phyloP scores from a whole-genome alignment of 2,797 vertebrate species.

The Rachycentron canadum region DNA sequence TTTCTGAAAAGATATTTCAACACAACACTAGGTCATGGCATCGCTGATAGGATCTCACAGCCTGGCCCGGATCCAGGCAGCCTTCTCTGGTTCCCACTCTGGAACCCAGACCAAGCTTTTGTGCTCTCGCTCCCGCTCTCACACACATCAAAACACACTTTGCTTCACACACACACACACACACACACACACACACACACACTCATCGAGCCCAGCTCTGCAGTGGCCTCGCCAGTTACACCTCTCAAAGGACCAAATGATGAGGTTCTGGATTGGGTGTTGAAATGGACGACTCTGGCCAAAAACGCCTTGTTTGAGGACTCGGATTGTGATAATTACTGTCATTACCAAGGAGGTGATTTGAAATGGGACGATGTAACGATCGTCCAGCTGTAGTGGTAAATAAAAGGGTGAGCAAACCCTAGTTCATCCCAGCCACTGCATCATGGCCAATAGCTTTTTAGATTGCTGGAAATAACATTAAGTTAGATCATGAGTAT shows the following conservation, averaged over 20 bases:
- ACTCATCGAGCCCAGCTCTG: background rate
- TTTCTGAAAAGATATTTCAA: conserved; percentile 57
- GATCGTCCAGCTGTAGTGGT: conserved; percentile 36
- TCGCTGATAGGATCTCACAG: conserved; percentile 55
- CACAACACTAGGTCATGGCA: conserved; percentile 61
- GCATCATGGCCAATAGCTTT: background rate
- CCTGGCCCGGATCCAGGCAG: conserved; percentile 48
- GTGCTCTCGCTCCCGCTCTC: background rate
- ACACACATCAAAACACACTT: conserved; percentile 15
- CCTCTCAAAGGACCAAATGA: conserved; percentile 56
- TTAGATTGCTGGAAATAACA: conserved; percentile 8
- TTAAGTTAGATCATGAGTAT: background rate
- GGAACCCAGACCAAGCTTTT: conserved; percentile 46
- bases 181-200: conserved; percentile 31
- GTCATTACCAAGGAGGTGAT: conserved; percentile 51
- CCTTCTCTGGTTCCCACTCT: conserved; percentile 51
- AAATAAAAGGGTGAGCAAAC: conserved; percentile 18
- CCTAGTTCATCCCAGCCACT: conserved; percentile 2
- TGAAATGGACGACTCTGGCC: conserved; percentile 43
- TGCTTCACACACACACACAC: conserved; percentile 35
- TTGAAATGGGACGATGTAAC: conserved; percentile 19
- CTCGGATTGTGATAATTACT: conserved; percentile 58
- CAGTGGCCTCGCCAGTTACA: conserved; percentile 55
- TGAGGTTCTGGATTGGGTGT: conserved; percentile 49
- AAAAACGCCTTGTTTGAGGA: conserved; percentile 59